These are phyloP conservation scores for Xestia c-nigrum DNA, from an alignment of 2,888 invertebrate genomes.

Conservation along the genomic window DNA sequence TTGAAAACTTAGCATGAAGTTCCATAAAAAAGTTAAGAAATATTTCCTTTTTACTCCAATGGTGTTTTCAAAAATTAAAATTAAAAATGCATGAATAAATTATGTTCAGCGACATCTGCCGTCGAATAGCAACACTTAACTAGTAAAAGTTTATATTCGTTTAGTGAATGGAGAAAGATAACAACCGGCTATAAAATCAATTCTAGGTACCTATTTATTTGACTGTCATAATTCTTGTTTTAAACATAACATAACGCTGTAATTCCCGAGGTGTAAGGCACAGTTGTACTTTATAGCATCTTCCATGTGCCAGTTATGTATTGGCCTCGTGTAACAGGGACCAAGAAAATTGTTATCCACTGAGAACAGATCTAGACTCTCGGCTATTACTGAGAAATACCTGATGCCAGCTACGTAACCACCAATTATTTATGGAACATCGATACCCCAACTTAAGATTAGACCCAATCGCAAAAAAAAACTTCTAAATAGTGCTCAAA, in stretches of 20 bases:
- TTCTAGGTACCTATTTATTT: neutral
- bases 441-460: neutral
- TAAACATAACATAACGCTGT: neutral
- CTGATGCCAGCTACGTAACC: too few species aligned
- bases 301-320: neutral
- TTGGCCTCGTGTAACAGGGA: neutral
- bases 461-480: neutral
- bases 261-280: too few species aligned
- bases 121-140: constrained; percentile 76
- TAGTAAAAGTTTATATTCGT: neutral
- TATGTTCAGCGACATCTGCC: constrained; percentile 78
- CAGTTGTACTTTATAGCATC: neutral
- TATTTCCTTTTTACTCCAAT: neutral
- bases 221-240: neutral
- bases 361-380: neutral
- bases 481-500: constrained; percentile 42
- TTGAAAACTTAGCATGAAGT: neutral
- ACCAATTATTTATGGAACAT: neutral
- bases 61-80: neutral
- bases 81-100: constrained; percentile 30
- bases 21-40: neutral
- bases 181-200: neutral
- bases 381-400: neutral
- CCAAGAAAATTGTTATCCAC: neutral
- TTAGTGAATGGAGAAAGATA: neutral